phyloP scores from a whole-genome alignment of 2,797 vertebrate species.

The Denticeps clupeoides region DNA sequence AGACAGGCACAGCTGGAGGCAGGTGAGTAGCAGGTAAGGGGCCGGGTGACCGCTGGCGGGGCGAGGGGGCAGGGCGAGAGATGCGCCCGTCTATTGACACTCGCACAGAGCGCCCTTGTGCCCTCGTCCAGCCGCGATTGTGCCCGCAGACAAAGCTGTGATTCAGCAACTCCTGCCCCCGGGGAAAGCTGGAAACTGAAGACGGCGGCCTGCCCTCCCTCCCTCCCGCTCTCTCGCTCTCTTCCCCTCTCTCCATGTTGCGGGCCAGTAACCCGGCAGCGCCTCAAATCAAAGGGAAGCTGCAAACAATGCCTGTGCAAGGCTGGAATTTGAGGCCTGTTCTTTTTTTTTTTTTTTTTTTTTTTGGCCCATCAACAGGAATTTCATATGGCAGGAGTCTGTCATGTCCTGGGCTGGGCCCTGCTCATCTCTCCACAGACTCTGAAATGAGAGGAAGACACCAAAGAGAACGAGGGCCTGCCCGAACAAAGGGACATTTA shows the following conservation, averaged over 20 bases:
- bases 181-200: constrained; percentile 64
- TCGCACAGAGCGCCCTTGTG: constrained; percentile 69
- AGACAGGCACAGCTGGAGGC: neutral
- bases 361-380: constrained; percentile 38
- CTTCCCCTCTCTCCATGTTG: constrained; percentile 28
- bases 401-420: constrained; percentile 37
- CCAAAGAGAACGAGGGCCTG: constrained; percentile 13
- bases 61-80: constrained; percentile 30
- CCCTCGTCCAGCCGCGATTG: constrained; percentile 57
- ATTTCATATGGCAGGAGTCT: constrained; percentile 43
- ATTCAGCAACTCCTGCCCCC: constrained; percentile 68
- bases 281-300: constrained; percentile 56
- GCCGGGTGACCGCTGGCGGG: constrained; percentile 4
- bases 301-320: constrained; percentile 51
- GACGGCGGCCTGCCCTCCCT: constrained; percentile 49
- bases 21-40: neutral
- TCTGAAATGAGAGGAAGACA: constrained; percentile 17
- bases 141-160: constrained; percentile 66
- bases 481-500: constrained; percentile 34
- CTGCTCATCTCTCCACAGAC: constrained; percentile 11
- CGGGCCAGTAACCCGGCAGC: constrained; percentile 45
- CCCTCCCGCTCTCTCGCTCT: constrained; percentile 38
- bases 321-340: constrained; percentile 54
- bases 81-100: constrained; percentile 58
- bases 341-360: constrained; percentile 28